Percentiles rank a stretch among this genome's conserved stretches.
Conservation (phyloP, 1,140 invertebrate genomes). For the Drosophila simulans region DNA sequence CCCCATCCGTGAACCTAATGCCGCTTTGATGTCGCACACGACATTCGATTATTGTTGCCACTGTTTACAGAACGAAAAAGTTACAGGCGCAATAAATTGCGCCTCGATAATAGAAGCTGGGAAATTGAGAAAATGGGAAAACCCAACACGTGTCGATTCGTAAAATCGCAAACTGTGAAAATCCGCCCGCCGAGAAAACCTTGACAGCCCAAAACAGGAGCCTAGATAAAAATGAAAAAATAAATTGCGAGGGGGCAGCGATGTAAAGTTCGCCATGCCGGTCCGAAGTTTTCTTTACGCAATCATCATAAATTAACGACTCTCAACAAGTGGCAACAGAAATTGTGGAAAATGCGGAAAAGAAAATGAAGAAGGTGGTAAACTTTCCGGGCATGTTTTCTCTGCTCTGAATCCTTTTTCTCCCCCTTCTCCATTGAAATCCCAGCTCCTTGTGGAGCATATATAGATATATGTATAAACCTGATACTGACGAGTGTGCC, state of each 20-base stretch:
- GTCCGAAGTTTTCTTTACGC: slow-evolving; percentile 32
- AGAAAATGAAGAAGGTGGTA: slow-evolving; percentile 2
- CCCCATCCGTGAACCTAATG: neutral
- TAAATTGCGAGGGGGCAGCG: slow-evolving; percentile 2
- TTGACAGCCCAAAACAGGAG: slow-evolving; percentile 8
- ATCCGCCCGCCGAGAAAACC: neutral
- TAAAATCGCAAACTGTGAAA: slow-evolving; percentile 27
- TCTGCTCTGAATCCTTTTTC: neutral
- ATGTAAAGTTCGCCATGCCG: slow-evolving; percentile 23
- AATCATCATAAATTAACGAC: slow-evolving; percentile 49
- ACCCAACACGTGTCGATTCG: slow-evolving; percentile 24
- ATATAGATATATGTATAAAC: neutral
- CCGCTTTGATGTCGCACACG: neutral
- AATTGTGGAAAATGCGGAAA: slow-evolving; percentile 20
- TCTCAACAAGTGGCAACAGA: slow-evolving; percentile 40
- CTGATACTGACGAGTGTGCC: neutral
- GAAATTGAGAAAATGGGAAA: slow-evolving; percentile 6
- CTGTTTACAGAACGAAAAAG: slow-evolving; percentile 31
- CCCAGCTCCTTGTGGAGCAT: neutral
- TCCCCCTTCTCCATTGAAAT: neutral
- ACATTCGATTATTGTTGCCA: slow-evolving; percentile 24
- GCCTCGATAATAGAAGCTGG: slow-evolving; percentile 11
- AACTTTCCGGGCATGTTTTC: slow-evolving; percentile 11
- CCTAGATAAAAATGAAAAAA: slow-evolving; percentile 9
- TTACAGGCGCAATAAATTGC: slow-evolving; percentile 20